These are phyloP conservation scores for Catocala sponsa DNA, from an alignment of 2,888 invertebrate genomes.

Conservation along the genomic window DNA sequence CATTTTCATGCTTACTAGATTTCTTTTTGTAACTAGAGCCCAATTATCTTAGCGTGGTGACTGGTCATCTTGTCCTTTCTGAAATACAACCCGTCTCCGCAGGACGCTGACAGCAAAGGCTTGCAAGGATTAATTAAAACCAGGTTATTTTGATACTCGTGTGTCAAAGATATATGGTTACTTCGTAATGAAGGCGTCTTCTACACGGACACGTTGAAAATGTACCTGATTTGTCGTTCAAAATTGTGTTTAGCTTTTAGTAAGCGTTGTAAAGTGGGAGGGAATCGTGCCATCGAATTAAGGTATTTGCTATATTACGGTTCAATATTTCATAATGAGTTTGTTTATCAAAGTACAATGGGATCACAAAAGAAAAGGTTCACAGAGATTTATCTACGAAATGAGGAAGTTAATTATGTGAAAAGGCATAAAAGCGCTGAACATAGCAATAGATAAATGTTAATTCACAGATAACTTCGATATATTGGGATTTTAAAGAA, in stretches of 20 bases:
- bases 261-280: neutral
- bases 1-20: slow-evolving; percentile 44
- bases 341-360: too few relatives aligned
- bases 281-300: too few relatives aligned
- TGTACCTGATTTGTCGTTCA: slow-evolving; percentile 41
- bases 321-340: too few relatives aligned
- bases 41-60: slow-evolving; percentile 69
- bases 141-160: slow-evolving; percentile 72
- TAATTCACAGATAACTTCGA: too few relatives aligned
- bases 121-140: slow-evolving; percentile 75
- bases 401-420: too few relatives aligned
- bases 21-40: slow-evolving; percentile 70
- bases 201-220: slow-evolving; percentile 52
- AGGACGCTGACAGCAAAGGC: slow-evolving; percentile 61
- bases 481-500: too few relatives aligned
- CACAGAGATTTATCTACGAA: too few relatives aligned
- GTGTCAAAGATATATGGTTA: slow-evolving; percentile 77
- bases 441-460: too few relatives aligned
- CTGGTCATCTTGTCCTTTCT: slow-evolving; percentile 73
- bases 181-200: slow-evolving; percentile 75
- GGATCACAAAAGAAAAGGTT: too few relatives aligned
- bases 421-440: too few relatives aligned
- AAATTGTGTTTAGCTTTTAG: slow-evolving; percentile 24
- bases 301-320: too few relatives aligned
- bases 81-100: slow-evolving; percentile 68